Percentiles rank a stretch among this genome's conserved stretches.
Evolutionary conservation across 1,140 invertebrate genomes (phyloP).

Genomic region (Hirudo medicinalis): DNA sequence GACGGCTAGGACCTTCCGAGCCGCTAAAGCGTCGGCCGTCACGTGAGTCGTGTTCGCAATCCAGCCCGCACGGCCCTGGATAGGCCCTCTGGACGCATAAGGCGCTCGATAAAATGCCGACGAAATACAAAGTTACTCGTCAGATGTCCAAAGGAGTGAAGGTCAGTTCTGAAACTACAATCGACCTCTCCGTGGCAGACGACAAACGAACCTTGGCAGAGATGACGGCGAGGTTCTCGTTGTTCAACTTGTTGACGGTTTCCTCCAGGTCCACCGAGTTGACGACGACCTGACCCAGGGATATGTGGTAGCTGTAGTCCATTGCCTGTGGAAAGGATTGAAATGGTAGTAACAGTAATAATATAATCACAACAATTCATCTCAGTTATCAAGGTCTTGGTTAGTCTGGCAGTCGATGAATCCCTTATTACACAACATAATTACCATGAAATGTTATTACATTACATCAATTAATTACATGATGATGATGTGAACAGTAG

Average conservation of each 20-base stretch:
- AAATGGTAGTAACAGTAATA: not conserved
- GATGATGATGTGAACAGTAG: no score
- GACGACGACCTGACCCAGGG: constrained; percentile 59
- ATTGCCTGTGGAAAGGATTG: constrained; percentile 52
- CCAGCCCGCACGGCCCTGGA: no score
- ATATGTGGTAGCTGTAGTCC: constrained; percentile 80
- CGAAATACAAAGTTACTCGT: no score
- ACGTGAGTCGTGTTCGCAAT: not conserved
- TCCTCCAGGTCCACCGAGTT: constrained; percentile 71
- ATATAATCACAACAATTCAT: not conserved
- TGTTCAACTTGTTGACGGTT: constrained; percentile 58
- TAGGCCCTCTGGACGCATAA: not conserved
- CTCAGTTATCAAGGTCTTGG: no score
- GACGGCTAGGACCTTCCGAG: no score
- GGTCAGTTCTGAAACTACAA: not conserved
- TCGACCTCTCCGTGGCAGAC: not conserved
- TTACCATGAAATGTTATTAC: no score
- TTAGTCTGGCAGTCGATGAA: no score
- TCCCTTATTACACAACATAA: no score
- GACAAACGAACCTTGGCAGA: constrained; percentile 40
- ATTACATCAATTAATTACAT: no score
- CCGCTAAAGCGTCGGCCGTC: no score
- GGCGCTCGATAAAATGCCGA: no score
- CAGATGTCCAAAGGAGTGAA: not conserved
- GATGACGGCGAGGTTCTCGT: constrained; percentile 54